Base-by-base conservation (phyloP, 2,113 vertebrate genomes). In the Trichechus manatus region DNA sequence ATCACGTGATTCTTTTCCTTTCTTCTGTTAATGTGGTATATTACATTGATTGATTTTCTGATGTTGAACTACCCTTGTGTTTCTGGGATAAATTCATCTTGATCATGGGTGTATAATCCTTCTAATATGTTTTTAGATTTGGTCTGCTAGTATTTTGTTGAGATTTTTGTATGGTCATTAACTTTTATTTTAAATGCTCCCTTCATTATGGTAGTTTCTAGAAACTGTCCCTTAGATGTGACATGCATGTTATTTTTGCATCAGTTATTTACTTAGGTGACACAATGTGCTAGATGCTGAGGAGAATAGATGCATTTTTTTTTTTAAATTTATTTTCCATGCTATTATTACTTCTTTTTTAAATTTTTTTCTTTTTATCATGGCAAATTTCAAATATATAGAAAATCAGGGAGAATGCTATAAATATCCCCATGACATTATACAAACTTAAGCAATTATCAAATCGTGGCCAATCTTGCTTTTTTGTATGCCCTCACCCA, bases 321-420 rank as follows among this genome's bases (percentile, higher is more conserved):
- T 89, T 80, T 72, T 86, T 94, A n/a, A 77, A 63, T 22, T 74
- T 61, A 66, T n/a, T 91, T 84, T 59, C 42, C 10, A 20, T 91
- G 33, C 56, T 90, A 31, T 93, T 89, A 66, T 91, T 50, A 75
- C 20, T 70, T 89, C 61, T 20, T 1, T 61, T 68, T 92, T 68
- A 11, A 47, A 47, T 1, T 47, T 82, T 93, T 94, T 56, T 23
- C 7, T 79, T 80, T 74, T 87, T 93, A 66, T 77, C 81, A 74
- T 82, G 74, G 11, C 6, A 94, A 64, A 87, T 90, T 78, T 68
- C 23, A 86, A 89, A 44, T 68, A 88, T 19, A 39, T 81, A 70
- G 23, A 92, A 36, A 89, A 72, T 61, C 27, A 95, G 17, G 23
- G 27, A 13, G 44, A 79, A 36, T 83, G 85, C 82, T 78, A 22